Percentiles rank a stretch among this genome's conserved stretches.
Evolutionary conservation across 2,888 invertebrate species (phyloP).

Genomic region (Chrysolina oricalcia): DNA sequence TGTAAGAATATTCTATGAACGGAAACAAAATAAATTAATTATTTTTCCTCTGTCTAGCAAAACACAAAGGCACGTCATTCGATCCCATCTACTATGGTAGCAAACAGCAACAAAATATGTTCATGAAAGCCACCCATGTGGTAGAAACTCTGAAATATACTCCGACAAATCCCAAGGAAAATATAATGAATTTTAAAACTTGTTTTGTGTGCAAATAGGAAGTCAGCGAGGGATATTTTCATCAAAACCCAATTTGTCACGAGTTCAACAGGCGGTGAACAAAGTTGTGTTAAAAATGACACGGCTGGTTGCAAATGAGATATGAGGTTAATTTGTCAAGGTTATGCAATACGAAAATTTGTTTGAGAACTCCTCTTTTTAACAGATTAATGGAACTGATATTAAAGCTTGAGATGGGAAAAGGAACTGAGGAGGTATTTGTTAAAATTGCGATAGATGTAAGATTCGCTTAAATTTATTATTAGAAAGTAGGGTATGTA

Average conservation of each 20-base stretch:
- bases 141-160: constrained; percentile 21
- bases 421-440: too few species aligned
- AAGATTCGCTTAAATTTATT: too few species aligned
- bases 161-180: constrained; percentile 35
- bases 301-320: constrained; percentile 51
- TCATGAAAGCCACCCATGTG: constrained; percentile 36
- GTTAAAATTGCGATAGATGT: too few species aligned
- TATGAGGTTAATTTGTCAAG: constrained; percentile 36
- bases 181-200: constrained; percentile 46
- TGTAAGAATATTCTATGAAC: too few species aligned
- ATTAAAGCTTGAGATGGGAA: not conserved
- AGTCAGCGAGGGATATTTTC: constrained; percentile 45
- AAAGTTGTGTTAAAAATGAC: constrained; percentile 55
- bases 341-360: constrained; percentile 4
- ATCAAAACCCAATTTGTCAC: constrained; percentile 50
- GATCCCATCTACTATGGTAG: not conserved
- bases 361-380: not conserved
- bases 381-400: not conserved
- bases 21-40: not conserved
- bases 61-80: not conserved
- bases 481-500: too few species aligned
- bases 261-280: constrained; percentile 54
- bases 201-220: constrained; percentile 48
- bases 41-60: not conserved
- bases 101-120: constrained; percentile 8